These are phyloP conservation scores for Pelobates cultripes DNA, from an alignment of 2,797 vertebrate genomes.

Conservation along the genomic window DNA sequence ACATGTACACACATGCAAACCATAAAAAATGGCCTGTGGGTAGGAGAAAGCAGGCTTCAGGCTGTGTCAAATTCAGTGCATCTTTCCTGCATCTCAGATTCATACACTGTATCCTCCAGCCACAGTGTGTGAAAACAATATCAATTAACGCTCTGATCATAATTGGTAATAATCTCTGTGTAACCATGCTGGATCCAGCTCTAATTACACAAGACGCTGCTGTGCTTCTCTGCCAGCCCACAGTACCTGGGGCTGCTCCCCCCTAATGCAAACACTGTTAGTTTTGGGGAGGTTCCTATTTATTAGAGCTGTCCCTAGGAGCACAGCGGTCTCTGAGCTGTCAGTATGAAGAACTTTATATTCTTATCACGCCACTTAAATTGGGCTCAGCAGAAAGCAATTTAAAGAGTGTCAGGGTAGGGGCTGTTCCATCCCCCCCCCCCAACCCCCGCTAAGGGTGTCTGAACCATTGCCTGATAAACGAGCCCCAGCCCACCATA, in stretches of 20 bases:
- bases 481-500: slow-evolving; percentile 53
- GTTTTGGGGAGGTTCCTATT: slow-evolving; percentile 59
- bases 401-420: slow-evolving; percentile 61
- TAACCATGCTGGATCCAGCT: slow-evolving; percentile 45
- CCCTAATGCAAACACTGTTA: slow-evolving; percentile 47
- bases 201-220: slow-evolving; percentile 54
- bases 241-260: slow-evolving; percentile 47
- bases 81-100: slow-evolving; percentile 23
- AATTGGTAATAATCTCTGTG: slow-evolving; percentile 59
- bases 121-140: slow-evolving; percentile 52
- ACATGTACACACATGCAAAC: slow-evolving; percentile 12
- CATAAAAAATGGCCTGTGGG: slow-evolving; percentile 32
- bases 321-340: slow-evolving; percentile 59
- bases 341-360: slow-evolving; percentile 58
- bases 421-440: slow-evolving; percentile 42
- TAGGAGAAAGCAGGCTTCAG: slow-evolving; percentile 29
- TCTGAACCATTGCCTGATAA: slow-evolving; percentile 57
- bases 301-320: slow-evolving; percentile 60
- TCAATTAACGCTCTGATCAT: slow-evolving; percentile 56
- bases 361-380: slow-evolving; percentile 58
- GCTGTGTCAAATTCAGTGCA: slow-evolving; percentile 40
- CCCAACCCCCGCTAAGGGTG: slow-evolving; percentile 55
- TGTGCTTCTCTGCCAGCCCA: slow-evolving; percentile 27
- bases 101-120: slow-evolving; percentile 42
- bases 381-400: slow-evolving; percentile 62